Evolutionary conservation across 2,113 vertebrate genomes (phyloP), one percentile per base, ranked within the genome.

Genomic region (Phodopus roborovskii): DNA sequence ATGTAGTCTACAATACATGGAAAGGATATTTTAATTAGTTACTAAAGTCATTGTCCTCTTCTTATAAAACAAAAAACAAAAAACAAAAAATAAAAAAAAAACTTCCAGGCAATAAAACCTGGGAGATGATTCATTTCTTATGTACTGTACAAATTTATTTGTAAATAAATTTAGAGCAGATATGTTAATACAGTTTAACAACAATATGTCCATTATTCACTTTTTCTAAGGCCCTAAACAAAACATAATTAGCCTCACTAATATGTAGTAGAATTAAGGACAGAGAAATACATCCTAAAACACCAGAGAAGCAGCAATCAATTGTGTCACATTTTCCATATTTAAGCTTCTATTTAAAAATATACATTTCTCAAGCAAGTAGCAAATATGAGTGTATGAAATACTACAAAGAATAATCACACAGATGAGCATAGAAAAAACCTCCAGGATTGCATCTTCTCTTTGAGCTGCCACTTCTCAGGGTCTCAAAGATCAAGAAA

Each of bases 1-100:
- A 79, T 88, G n/a, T 24, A 98, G 92, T 97, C 93, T 58, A 97
- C 88, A 98, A 97, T 97, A 97, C 84, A 82, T 87, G 97, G 95
- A 97, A 97, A 97, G 78, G 94, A 94, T 94, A 98, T 93, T 98
- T 97, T 98, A 97, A 98, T 97, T 98, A 97, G 98, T 98, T 97
- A 97, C 97, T 98, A 98, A 98, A 96, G 94, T 97, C 96, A 95
- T 85, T 97, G 93, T 95, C 95, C 95, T 97, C 97, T 96, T 87
- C 94, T 96, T 98, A 97, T 97, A 45, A 45, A 45, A 45, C 3
- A 45, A 45, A 45, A 45, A 45, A 45, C 3, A 45, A 45, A 45
- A 92, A 94, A 97, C 90, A 97, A 98, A 96, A 88, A 70, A 97
- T 92, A 90, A 97, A 94, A 85, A 97, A 97, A 97, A 92, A 94